Evolutionary conservation across 2,113 vertebrate species (phyloP).

Genomic region (Odobenus rosmarus): DNA sequence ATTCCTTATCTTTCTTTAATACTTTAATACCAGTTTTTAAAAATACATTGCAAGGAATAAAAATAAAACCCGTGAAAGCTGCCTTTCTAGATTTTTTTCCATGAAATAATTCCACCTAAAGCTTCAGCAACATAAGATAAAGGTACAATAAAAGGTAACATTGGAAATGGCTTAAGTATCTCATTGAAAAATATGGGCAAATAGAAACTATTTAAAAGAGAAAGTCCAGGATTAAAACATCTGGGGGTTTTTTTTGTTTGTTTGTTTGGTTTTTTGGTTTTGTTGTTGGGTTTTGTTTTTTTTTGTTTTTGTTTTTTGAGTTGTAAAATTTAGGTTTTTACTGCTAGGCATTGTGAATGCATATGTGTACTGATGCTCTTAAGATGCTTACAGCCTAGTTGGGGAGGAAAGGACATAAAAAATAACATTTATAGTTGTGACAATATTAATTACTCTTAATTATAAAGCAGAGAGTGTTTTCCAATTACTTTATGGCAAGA

Average conservation of each 20-base stretch:
- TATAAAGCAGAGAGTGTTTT: constrained; percentile 28
- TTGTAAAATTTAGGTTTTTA: constrained; percentile 22
- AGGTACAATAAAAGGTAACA: background rate
- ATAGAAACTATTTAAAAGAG: constrained; percentile 33
- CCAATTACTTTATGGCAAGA: background rate
- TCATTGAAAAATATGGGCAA: background rate
- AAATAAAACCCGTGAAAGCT: constrained; percentile 40
- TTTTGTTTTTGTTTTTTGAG: background rate
- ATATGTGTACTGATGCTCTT: constrained; percentile 7
- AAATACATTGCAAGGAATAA: constrained; percentile 22
- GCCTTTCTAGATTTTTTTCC: constrained; percentile 39
- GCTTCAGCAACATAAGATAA: constrained; percentile 13
- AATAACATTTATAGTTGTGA: background rate
- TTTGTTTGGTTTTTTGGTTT: background rate
- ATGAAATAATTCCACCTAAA: constrained; percentile 43
- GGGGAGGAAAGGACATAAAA: constrained; percentile 11
- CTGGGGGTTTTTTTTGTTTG: background rate
- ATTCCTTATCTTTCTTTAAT: constrained; percentile 20
- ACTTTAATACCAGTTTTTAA: background rate
- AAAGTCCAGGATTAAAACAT: constrained; percentile 10
- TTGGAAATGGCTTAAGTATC: background rate
- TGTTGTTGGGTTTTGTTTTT: background rate
- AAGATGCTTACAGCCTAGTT: constrained; percentile 21
- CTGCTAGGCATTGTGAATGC: background rate
- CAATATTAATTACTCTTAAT: constrained; percentile 25